Evolutionary conservation across 2,888 invertebrate species (phyloP), one percentile per base, ranked within the genome.

Genomic region (Nomada goodeniana): DNA sequence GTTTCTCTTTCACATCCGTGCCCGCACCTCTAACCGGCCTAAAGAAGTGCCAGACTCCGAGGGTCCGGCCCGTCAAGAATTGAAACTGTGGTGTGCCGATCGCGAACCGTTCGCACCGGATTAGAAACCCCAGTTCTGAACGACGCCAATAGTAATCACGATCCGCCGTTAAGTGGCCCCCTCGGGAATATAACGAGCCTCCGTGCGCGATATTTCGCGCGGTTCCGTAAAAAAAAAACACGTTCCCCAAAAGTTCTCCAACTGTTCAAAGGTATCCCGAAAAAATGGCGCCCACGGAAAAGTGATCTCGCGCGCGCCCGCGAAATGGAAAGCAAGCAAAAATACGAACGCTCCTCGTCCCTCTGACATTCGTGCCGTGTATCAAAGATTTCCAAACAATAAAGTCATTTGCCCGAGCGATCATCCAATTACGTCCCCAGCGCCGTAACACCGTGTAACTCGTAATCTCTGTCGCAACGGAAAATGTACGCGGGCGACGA

Each of bases 1-100:
- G 90, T 91, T 92, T 92, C 92, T 90, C 91, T 91, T 92, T 91
- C 88, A 91, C 87, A 88, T 90, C 88, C 87, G 87, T 85, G 76
- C 89, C 90, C 88, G 89, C 87, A 88, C 90, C 90, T 88, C 85
- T 76, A 85, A 87, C 83, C 87, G 78, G 68, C 59, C 80, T 75
- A 79, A 83, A 88, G 87, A 85, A 89, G 89, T 73, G 57, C 84
- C 73, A 13, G 71, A 75, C 60, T 71, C 76, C 76, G 73, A 86
- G 84, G 87, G 87, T 83, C 83, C 77, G 60, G 80, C 65, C 69
- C 11, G 71, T 73, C 74, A 85, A 82, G 88, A 85, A 84, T 73
- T 63, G 85, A 88, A 88, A 88, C 82, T 85, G 83, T 86, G 77
- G 84, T 69, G 23, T 57, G 67, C 67, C 57, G 67, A 65, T 77